Base-by-base conservation (phyloP, 2,888 invertebrate species). In the Hirtodrosophila trivittata region DNA sequence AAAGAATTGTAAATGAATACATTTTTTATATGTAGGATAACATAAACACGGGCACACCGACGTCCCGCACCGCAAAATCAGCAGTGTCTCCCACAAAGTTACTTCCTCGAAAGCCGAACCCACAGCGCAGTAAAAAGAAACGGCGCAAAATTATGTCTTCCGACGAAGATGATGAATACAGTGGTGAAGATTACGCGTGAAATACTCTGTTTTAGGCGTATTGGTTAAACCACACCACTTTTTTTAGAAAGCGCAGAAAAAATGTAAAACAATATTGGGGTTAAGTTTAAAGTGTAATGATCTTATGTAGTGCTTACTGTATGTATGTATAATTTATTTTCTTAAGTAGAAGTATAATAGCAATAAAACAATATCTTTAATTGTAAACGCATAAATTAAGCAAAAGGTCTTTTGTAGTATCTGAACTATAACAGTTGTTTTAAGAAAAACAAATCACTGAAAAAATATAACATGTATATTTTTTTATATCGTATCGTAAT, bases 161-260 rank as follows among this genome's bases (percentile, higher is more conserved):
- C 7, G 93, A 92, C 66, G 93, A 93, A 65, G 94, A 93, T 86
- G 93, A 94, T 86, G 93, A 94, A 89, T 93, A 91, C 89, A 94
- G 94, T 91, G 94, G 94, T 88, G 88, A 88, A 58, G 90, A 90
- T 58, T 92, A 92, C 75, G 75, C 75, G 70, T 86, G 72, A 85
- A 52, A 65, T 41, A 49, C 41, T 26, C 51, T 58, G 54, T 33
- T 35, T 16, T 57, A 54, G 38, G 50, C 45, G 42, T 50, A 35
- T 51, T 75, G 72, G 54, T 58, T 39, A 42, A 66, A 67, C 58
- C 41, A 64, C 37, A 54, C 18, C 18, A 21, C 18, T 21, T 13
- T 50, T 37, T 51, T 46, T 7, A 39, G 38, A 52, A 56, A 37
- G 38, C 38, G 56, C 41, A 41, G 38, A 37, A 37, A 45, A 13